Evolutionary conservation across 2,888 invertebrate species (phyloP).

Genomic region (Nasonia oneida): DNA sequence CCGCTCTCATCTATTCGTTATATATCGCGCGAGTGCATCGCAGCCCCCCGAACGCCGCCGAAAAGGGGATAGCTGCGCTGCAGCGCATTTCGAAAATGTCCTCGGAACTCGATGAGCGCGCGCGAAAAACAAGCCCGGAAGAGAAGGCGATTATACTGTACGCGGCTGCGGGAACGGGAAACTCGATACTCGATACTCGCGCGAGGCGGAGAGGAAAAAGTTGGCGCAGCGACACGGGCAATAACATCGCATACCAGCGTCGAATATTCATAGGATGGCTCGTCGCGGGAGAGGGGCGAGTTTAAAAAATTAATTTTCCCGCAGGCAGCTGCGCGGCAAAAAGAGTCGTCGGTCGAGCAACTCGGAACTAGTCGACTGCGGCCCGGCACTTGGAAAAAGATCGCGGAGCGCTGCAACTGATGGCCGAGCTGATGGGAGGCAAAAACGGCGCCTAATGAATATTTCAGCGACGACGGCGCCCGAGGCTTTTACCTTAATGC

Average conservation of each 20-base stretch:
- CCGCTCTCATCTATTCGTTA: slow-evolving; percentile 49
- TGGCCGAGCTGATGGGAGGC: slow-evolving; percentile 37
- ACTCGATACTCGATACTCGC: slow-evolving; percentile 19
- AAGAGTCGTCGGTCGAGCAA: background rate
- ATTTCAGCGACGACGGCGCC: slow-evolving; percentile 43
- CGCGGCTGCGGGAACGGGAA: no score
- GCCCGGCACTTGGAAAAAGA: slow-evolving; percentile 54
- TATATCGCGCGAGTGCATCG: slow-evolving; percentile 35
- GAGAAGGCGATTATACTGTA: no score
- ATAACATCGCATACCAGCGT: no score
- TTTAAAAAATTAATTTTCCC: background rate
- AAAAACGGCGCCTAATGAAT: slow-evolving; percentile 55
- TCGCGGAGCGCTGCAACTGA: slow-evolving; percentile 53
- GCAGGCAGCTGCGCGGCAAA: background rate
- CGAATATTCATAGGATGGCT: background rate
- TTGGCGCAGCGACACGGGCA: no score
- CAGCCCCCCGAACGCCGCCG: no score
- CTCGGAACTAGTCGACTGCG: slow-evolving; percentile 12
- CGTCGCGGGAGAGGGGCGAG: background rate
- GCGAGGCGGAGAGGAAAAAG: no score
- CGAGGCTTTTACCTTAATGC: slow-evolving; percentile 31
- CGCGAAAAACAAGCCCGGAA: no score
- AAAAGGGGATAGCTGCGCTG: no score
- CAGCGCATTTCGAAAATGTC: no score
- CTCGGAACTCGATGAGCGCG: no score